Conservation (phyloP, 1,140 invertebrate species). For the Capitella teleta region DNA sequence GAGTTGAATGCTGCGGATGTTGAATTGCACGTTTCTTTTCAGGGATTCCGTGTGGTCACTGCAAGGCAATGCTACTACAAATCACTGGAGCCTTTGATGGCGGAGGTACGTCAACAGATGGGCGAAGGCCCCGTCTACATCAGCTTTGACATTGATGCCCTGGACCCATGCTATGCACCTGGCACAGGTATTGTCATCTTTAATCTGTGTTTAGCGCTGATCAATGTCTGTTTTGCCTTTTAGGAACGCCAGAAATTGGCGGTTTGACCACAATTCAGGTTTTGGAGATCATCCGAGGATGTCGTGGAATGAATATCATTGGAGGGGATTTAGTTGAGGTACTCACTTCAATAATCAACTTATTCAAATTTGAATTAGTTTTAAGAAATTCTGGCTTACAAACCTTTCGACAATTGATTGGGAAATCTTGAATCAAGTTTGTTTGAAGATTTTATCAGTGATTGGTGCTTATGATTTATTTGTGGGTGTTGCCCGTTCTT, state of each 20-base stretch:
- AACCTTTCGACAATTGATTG: no score
- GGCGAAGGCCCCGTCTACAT: conserved; percentile 65
- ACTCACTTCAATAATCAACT: no score
- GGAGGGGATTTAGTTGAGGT: conserved; percentile 37
- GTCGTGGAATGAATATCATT: conserved; percentile 27
- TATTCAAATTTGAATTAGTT: no score
- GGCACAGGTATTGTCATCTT: conserved; percentile 59
- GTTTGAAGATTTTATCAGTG: no score
- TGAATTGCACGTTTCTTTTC: no score
- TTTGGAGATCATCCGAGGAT: conserved; percentile 31
- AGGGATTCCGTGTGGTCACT: conserved; percentile 29
- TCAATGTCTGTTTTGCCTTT: not conserved
- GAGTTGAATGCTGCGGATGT: no score
- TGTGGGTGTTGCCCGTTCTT: no score
- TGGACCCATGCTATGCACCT: conserved; percentile 75
- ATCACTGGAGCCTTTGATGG: conserved; percentile 28
- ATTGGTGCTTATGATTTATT: no score
- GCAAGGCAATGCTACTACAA: conserved; percentile 29
- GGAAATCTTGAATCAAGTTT: no score
- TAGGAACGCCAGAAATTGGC: conserved; percentile 34
- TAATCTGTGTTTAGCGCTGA: not conserved
- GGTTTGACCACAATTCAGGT: conserved; percentile 30
- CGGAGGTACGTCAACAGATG: conserved; percentile 27
- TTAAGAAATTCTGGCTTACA: no score
- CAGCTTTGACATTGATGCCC: conserved; percentile 81